A percentile compares a stretch with the other conserved stretches of the same genome.
phyloP scores from a whole-genome alignment of 2,888 invertebrate genomes.

The Agrenia bidenticulata region DNA sequence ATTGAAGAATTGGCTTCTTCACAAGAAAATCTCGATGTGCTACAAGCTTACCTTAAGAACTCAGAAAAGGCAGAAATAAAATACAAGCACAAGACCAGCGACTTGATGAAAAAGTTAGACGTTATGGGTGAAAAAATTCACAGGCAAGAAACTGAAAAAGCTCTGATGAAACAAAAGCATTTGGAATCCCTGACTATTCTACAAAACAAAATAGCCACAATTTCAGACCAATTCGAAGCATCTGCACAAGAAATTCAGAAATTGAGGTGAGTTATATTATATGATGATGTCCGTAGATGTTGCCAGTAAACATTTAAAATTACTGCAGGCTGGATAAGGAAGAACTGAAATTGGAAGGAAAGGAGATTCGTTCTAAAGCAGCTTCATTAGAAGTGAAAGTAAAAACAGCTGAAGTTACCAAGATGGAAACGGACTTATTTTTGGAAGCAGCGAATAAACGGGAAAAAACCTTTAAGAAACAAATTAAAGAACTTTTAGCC shows the following conservation, averaged over 20 bases:
- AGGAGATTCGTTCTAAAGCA: background rate
- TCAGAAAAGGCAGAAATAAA: conserved; percentile 16
- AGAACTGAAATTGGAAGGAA: background rate
- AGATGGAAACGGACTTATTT: background rate
- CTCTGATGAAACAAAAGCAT: conserved; percentile 25
- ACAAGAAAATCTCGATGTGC: conserved; percentile 32
- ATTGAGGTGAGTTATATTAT: conserved; percentile 16
- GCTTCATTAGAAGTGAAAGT: background rate
- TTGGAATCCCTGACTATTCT: conserved; percentile 16
- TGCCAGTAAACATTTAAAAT: too few relatives aligned
- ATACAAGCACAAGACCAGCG: conserved; percentile 25
- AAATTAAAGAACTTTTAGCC: too few relatives aligned
- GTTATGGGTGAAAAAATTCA: conserved; percentile 27
- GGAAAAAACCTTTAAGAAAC: background rate
- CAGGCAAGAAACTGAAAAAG: conserved; percentile 21
- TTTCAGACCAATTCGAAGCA: conserved; percentile 29
- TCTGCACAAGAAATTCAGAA: conserved; percentile 20
- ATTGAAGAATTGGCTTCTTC: conserved; percentile 36
- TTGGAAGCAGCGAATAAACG: background rate
- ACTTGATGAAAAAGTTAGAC: conserved; percentile 34
- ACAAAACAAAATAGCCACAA: conserved; percentile 26
- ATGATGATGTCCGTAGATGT: too few relatives aligned
- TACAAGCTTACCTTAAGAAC: conserved; percentile 19
- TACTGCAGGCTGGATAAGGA: background rate
- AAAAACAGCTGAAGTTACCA: background rate